Percentiles rank a stretch among this genome's conserved stretches.
These are phyloP conservation scores for Corythornis vintsioides DNA, from an alignment of 2,113 vertebrate species.

Conservation along the genomic window DNA sequence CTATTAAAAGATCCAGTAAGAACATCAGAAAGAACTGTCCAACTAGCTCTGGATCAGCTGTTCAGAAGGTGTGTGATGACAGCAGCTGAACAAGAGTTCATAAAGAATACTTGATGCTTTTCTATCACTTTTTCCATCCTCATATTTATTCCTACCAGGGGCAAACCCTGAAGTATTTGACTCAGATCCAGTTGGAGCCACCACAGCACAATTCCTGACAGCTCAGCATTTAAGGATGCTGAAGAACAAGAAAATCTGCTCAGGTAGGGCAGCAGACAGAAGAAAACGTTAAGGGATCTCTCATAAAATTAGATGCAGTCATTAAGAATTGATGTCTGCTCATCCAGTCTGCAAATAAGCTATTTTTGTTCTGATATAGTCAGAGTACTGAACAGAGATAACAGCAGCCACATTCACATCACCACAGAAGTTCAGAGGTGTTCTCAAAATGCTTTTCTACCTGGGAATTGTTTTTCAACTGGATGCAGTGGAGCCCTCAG, in stretches of 20 bases:
- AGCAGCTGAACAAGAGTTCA: background rate
- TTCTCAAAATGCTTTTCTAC: background rate
- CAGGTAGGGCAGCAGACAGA: constrained; percentile 13
- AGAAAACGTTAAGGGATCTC: constrained; percentile 52
- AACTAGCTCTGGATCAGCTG: background rate
- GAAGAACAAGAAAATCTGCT: constrained; percentile 26
- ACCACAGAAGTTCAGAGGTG: background rate
- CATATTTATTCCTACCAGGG: constrained; percentile 29
- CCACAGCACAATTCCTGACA: background rate
- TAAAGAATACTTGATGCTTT: constrained; percentile 20
- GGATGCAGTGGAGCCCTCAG: background rate
- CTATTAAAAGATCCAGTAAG: background rate
- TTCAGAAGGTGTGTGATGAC: background rate
- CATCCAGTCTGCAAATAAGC: constrained; percentile 57
- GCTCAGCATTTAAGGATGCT: constrained; percentile 51
- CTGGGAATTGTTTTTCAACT: background rate
- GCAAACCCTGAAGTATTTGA: constrained; percentile 33
- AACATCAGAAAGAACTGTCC: background rate
- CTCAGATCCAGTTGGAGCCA: constrained; percentile 11
- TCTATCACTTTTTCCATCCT: background rate
- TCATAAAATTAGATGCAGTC: constrained; percentile 67
- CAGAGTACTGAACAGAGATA: background rate
- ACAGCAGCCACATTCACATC: background rate
- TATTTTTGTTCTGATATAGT: constrained; percentile 50
- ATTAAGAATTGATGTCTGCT: constrained; percentile 59